These are phyloP conservation scores for Lampris incognitus DNA, from an alignment of 2,113 vertebrate species.

Conservation along the genomic window DNA sequence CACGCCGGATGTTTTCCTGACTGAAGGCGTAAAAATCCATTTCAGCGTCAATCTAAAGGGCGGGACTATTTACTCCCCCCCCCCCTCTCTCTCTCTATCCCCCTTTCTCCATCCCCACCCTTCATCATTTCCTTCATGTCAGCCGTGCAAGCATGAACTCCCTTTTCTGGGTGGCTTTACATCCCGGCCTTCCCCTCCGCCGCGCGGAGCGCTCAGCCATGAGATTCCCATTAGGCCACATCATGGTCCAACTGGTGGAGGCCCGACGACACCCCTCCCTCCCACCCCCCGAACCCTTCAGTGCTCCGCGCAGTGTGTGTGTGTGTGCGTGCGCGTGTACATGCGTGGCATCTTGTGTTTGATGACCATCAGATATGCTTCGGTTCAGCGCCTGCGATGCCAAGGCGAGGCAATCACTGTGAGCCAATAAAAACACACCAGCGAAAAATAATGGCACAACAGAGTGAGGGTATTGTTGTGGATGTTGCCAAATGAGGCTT, in stretches of 20 bases:
- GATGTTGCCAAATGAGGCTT: neutral
- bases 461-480: neutral
- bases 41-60: conserved; percentile 29
- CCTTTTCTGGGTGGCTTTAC: conserved; percentile 55
- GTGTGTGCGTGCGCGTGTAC: conserved; percentile 14
- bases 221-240: conserved; percentile 75
- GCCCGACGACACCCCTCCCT: conserved; percentile 43
- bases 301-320: conserved; percentile 10
- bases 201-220: conserved; percentile 63
- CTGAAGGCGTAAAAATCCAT: neutral
- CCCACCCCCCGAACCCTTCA: conserved; percentile 21
- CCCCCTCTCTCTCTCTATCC: neutral
- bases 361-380: conserved; percentile 24
- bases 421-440: neutral
- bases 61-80: neutral
- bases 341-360: conserved; percentile 35
- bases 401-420: neutral
- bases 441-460: neutral
- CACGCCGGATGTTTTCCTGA: neutral
- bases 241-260: conserved; percentile 50
- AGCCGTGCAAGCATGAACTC: conserved; percentile 53
- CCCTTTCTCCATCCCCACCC: neutral
- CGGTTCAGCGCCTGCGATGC: neutral
- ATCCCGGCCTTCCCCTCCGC: conserved; percentile 45
- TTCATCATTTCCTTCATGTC: conserved; percentile 61